Conservation (phyloP, 1,140 invertebrate genomes). For the Pseudomyrmex pallidus region DNA sequence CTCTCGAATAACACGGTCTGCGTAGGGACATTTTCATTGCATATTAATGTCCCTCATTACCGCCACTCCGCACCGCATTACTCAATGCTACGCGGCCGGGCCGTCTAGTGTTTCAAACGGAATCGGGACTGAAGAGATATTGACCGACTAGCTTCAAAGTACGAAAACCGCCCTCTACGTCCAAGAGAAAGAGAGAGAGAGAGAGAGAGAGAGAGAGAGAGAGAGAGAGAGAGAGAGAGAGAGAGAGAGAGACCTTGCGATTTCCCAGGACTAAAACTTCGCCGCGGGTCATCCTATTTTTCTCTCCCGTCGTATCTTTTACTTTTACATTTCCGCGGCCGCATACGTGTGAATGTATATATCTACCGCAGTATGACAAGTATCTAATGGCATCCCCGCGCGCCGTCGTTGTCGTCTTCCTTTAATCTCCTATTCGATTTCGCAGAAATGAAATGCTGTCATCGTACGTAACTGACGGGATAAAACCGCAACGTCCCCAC, state of each 20-base stretch:
- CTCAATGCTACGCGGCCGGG: constrained; percentile 79
- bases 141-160: constrained; percentile 63
- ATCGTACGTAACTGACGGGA: constrained; percentile 39
- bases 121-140: constrained; percentile 74
- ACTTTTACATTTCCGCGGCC: constrained; percentile 6
- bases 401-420: background rate
- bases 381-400: constrained; percentile 25
- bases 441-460: constrained; percentile 41
- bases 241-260: background rate
- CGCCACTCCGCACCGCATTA: constrained; percentile 82
- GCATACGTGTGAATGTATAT: background rate
- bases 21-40: constrained; percentile 83
- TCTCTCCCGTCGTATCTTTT: background rate
- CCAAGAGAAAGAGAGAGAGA: no score
- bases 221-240: no score
- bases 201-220: no score
- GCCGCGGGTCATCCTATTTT: background rate
- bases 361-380: constrained; percentile 17
- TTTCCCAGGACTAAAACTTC: constrained; percentile 3
- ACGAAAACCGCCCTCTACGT: constrained; percentile 47
- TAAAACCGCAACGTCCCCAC: constrained; percentile 45
- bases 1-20: constrained; percentile 80
- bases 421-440: constrained; percentile 42
- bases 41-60: constrained; percentile 83
- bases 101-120: constrained; percentile 81